Evolutionary conservation across 2,888 invertebrate species (phyloP), one percentile per base, ranked within the genome.

Genomic region (Chymomyza amoena): DNA sequence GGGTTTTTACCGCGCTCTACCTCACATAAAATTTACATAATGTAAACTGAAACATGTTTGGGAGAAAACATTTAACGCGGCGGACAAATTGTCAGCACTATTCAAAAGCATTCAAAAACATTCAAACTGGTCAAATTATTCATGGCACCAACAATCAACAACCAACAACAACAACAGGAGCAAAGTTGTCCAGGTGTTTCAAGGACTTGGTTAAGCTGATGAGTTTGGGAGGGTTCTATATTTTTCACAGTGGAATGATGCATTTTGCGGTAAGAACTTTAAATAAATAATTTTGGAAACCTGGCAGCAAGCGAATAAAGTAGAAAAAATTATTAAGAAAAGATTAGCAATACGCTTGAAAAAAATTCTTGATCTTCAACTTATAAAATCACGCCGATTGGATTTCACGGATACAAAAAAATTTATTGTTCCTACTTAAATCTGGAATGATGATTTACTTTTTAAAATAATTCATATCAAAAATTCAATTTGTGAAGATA

Each of bases 51-150:
- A 28, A 25, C 57, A 62, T 76, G 13, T 76, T 76, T 69, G 63
- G 75, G 63, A 72, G 75, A 64, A 57, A 60, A 18, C 67, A 67
- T 76, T 76, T 76, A 76, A 76, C 72, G 69, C 69, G 76, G 57
- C 72, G 45, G 63, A 69, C 68, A 76, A 69, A 72, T 76, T 76
- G 69, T 69, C 75, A 76, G 15, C 28, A 20, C 25, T 2, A 57
- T 28, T 57, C 28, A 57, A 57, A 32, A 32, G 36, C 72, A 63
- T 16, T 16, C 16, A 20, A 9, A 1, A 45, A 45, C 39, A 57
- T 28, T 57, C 57, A 57, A 57, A 32, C 13, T 39, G 36, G 60
- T 32, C 15, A 57, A 57, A 57, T 57, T 57, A 57, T 57, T 57
- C 57, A 57, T 25, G 28, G 57, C 57, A 54, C 54, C 54, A 54